Evolutionary conservation across 2,113 vertebrate genomes (phyloP), one percentile per base, ranked within the genome.

Genomic region (Delphinapterus leucas): DNA sequence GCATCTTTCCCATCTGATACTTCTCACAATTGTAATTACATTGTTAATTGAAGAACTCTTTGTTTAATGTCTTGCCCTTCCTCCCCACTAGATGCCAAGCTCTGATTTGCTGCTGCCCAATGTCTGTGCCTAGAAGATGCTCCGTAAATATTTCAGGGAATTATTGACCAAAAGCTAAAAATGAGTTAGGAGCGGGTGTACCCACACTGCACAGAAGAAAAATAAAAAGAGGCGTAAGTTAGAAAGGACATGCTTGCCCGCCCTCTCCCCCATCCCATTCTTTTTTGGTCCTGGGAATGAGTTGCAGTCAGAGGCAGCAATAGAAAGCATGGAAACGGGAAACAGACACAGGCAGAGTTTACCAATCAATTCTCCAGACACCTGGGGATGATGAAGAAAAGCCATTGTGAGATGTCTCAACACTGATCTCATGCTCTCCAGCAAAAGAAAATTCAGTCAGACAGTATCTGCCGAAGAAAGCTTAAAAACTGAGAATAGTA

Each of bases 141-240:
- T 95, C 36, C 1, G 2, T 84, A 96, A 97, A 95, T 96, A 92
- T 95, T 77, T 81, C 93, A 96, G 74, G 71, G 44, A 89, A 88
- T 96, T 96, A 96, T 77, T 97, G 97, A 93, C 87, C 61, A n/a
- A 92, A 83, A 90, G 80, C 90, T 88, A 97, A 95, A 95, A 91
- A 82, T 95, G 89, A 93, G 6, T 93, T 87, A 90, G 60, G 73
- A 93, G 83, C 85, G 60, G 79, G n/a, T 93, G 21, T 83, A 41
- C 6, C 83, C 13, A 67, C 23, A 41, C 28, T 68, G 53, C 61
- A 36, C 44, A 58, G 63, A 81, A 71, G 73, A 85, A 92, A 89
- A 96, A 93, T 41, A 49, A 77, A 44, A 82, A 55, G 61, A 61
- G n/a, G 36, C 26, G 20, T 28, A 74, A 73, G 94, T 89, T 93